Conservation (phyloP, 2,888 invertebrate species). For the Sycophila texana region DNA sequence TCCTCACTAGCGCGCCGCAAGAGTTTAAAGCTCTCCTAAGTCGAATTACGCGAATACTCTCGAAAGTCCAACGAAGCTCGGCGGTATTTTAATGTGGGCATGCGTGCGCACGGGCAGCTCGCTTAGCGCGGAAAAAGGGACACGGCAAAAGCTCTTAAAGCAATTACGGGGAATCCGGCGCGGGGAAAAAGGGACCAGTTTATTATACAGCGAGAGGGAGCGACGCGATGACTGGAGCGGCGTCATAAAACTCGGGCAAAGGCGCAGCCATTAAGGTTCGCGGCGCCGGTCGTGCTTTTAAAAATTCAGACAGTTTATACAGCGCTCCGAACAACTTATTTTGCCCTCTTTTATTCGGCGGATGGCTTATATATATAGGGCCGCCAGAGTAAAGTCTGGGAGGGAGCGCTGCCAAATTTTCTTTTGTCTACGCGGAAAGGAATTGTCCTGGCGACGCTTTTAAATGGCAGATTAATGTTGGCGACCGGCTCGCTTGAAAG, state of each 20-base stretch:
- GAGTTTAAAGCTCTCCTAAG: too few relatives aligned
- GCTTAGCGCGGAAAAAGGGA: too few relatives aligned
- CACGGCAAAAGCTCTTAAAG: conserved; percentile 9
- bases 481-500: conserved; percentile 6
- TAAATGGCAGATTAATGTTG: conserved; percentile 20
- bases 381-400: conserved; percentile 22
- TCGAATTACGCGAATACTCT: too few relatives aligned
- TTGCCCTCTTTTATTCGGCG: background rate
- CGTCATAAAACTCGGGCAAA: conserved; percentile 29
- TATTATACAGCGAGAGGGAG: background rate
- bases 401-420: conserved; percentile 36
- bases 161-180: conserved; percentile 39
- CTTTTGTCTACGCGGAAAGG: background rate
- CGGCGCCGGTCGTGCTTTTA: conserved; percentile 1
- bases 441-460: conserved; percentile 9
- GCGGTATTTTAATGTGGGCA: too few relatives aligned
- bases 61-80: too few relatives aligned
- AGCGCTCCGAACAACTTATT: conserved; percentile 13
- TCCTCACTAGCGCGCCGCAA: too few relatives aligned
- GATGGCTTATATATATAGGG: too few relatives aligned
- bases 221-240: conserved; percentile 24
- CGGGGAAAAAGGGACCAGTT: background rate
- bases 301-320: conserved; percentile 34
- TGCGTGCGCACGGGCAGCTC: too few relatives aligned
- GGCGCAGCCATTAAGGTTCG: conserved; percentile 36